These are phyloP conservation scores for Bombus sylvicola DNA, from an alignment of 1,140 invertebrate genomes.

Conservation along the genomic window DNA sequence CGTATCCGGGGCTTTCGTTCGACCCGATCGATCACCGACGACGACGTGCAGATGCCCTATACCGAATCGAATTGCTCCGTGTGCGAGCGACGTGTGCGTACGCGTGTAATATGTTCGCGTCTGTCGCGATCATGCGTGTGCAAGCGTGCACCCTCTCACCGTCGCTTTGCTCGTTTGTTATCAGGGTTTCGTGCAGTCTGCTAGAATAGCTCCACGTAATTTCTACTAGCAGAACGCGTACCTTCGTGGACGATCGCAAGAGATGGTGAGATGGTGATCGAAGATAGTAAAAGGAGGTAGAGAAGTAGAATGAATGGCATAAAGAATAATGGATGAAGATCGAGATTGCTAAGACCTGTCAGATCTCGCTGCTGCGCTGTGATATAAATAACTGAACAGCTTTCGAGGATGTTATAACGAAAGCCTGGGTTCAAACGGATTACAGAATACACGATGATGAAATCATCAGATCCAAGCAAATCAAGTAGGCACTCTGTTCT, in stretches of 20 bases:
- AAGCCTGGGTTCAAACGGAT: too few species aligned
- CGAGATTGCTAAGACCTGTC: neutral
- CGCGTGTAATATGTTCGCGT: slow-evolving; percentile 8
- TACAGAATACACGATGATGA: too few species aligned
- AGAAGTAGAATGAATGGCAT: neutral
- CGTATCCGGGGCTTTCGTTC: slow-evolving; percentile 24
- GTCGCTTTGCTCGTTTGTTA: neutral
- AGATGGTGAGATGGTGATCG: too few species aligned
- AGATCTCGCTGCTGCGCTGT: too few species aligned
- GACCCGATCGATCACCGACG: slow-evolving; percentile 25
- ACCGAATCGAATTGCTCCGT: slow-evolving; percentile 13
- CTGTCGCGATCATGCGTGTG: neutral
- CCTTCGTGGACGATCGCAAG: neutral
- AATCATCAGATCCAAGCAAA: too few species aligned
- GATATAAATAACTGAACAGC: too few species aligned
- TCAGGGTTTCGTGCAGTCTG: neutral
- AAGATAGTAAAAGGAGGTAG: too few species aligned
- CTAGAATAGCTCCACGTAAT: neutral
- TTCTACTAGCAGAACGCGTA: neutral
- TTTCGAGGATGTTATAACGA: too few species aligned
- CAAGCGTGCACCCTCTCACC: neutral
- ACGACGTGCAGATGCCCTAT: neutral
- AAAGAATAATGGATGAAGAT: neutral
- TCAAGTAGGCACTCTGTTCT: too few species aligned
- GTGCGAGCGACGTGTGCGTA: neutral